Evolutionary conservation across 2,113 vertebrate genomes (phyloP), one percentile per base, ranked within the genome.

Genomic region (Hippocampus abdominalis): DNA sequence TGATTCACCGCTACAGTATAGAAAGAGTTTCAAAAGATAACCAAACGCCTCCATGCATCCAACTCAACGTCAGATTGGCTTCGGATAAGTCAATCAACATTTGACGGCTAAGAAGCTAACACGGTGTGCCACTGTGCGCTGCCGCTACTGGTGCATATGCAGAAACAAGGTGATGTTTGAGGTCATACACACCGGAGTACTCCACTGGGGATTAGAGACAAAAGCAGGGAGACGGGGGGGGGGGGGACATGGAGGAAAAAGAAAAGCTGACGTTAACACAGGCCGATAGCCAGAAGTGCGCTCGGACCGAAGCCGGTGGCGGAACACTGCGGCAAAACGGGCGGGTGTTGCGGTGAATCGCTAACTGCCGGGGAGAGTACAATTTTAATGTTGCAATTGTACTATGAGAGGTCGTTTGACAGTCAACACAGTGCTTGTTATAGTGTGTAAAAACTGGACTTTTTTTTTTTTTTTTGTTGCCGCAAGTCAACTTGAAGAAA

Each of bases 131-230:
- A 72, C 69, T 61, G 48, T 81, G 82, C 76, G 71, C 51, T 76
- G 56, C 32, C 68, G 48, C 10, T 13, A 36, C 74, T 72, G 73
- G 69, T 20, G 48, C 46, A 53, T 54, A 60, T 80, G 72, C 48
- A 81, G 56, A 66, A 66, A 2, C 5, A 6, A 36, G 5, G 75
- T 75, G 79, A 70, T 21, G 62, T 66, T 40, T 66, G 65, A 49
- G 90, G 93, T 93, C 89, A 97, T 98, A 98, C 96, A 98, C 96
- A 98, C 96, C 96, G 89, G 96, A 98, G 92, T 98, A 98, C 92
- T 98, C 96, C 93, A 95, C 96, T 98, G 94, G 93, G 93, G 92
- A 93, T 91, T 88, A 94, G 94, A 91, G 93, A 92, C 89, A 93
- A 91, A 93, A 92, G 89, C 91, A 18, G 48, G 93, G 10, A 42